Percentiles rank a stretch among this genome's conserved stretches.
phyloP scores from a whole-genome alignment of 2,113 vertebrate species.

The Grallaria varia region DNA sequence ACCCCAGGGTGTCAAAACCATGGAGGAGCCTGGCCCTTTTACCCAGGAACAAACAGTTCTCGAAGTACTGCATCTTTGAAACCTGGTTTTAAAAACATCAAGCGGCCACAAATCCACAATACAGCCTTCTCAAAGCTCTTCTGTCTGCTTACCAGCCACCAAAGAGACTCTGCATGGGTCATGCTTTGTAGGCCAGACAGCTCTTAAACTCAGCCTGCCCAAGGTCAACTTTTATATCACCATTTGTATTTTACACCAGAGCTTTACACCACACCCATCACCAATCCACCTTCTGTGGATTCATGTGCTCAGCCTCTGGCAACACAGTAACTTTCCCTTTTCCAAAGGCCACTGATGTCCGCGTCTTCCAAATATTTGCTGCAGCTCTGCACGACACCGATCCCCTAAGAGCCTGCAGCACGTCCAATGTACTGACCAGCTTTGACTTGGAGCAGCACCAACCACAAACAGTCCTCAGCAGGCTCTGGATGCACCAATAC shows the following conservation, averaged over 20 bases:
- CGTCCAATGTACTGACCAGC: background rate
- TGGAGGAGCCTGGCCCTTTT: background rate
- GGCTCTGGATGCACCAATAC: background rate
- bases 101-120: background rate
- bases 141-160: background rate
- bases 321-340: fast-evolving
- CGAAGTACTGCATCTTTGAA: background rate
- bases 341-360: background rate
- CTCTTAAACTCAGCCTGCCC: background rate
- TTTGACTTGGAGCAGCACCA: background rate
- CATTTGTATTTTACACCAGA: background rate
- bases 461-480: background rate
- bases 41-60: background rate
- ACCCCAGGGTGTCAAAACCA: background rate
- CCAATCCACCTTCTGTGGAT: background rate
- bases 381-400: background rate
- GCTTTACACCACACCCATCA: background rate
- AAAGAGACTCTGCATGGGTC: background rate
- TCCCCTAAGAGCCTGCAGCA: background rate
- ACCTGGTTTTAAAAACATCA: background rate
- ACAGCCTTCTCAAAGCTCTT: background rate
- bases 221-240: background rate
- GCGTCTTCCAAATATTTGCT: background rate
- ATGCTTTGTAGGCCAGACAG: slow-evolving; percentile 5
- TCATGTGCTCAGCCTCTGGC: background rate